Conservation (phyloP, 2,888 invertebrate genomes). For the Oxyscelio sp. region DNA sequence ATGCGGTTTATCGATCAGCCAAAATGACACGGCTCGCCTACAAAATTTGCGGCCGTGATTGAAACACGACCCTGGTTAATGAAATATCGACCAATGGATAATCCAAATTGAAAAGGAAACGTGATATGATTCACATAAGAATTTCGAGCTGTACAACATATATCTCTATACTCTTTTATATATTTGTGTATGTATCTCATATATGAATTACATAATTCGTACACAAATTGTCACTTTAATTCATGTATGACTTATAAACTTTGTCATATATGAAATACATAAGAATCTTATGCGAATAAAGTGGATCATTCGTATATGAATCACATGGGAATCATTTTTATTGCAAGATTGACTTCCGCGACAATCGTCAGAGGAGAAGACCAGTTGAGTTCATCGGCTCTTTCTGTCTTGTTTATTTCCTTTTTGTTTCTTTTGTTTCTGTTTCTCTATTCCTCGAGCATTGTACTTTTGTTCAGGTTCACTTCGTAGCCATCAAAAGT, state of each 20-base stretch:
- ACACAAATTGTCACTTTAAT: too few species aligned
- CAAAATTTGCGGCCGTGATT: slow-evolving; percentile 7
- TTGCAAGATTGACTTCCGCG: not conserved
- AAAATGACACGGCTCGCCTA: not conserved
- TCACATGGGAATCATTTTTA: too few species aligned
- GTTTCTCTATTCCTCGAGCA: slow-evolving; percentile 42
- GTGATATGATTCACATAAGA: slow-evolving; percentile 6
- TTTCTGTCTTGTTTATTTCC: slow-evolving; percentile 8
- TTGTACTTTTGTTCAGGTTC: slow-evolving; percentile 75
- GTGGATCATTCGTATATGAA: not conserved
- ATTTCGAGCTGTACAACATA: too few species aligned
- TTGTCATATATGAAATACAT: too few species aligned
- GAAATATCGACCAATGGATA: slow-evolving; percentile 20
- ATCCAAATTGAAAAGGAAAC: slow-evolving; percentile 16
- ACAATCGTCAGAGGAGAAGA: slow-evolving; percentile 24
- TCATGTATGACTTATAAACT: too few species aligned
- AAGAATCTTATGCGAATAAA: too few species aligned
- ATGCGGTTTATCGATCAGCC: not conserved
- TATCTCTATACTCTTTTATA: too few species aligned
- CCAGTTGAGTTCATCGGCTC: not conserved
- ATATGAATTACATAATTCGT: too few species aligned
- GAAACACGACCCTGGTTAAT: slow-evolving; percentile 3
- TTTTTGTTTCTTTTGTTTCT: slow-evolving; percentile 1
- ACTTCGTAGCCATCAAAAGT: slow-evolving; percentile 69
- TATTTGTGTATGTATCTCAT: too few species aligned